Conservation (phyloP, 2,113 vertebrate species). For the Gobius niger region DNA sequence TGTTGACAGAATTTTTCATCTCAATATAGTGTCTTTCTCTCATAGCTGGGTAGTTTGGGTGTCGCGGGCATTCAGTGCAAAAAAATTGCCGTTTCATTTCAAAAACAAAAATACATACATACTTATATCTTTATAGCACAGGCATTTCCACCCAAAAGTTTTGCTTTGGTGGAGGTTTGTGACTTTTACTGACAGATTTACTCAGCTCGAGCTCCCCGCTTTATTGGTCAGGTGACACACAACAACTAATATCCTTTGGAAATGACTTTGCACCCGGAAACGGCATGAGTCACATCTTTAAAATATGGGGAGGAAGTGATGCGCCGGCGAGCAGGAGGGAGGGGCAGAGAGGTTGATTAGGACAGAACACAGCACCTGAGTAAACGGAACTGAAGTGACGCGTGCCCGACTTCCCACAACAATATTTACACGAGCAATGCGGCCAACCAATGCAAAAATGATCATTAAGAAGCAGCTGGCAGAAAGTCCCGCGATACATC, state of each 20-base stretch:
- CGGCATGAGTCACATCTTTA: slow-evolving; percentile 44
- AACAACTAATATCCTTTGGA: slow-evolving; percentile 10
- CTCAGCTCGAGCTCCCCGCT: neutral
- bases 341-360: slow-evolving; percentile 54
- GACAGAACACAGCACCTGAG: slow-evolving; percentile 64
- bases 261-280: slow-evolving; percentile 28
- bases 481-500: neutral
- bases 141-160: slow-evolving; percentile 58
- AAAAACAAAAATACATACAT: no score
- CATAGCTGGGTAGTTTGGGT: no score
- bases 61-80: no score
- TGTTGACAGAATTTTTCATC: no score
- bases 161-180: slow-evolving; percentile 53
- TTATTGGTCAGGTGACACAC: slow-evolving; percentile 9
- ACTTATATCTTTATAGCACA: slow-evolving; percentile 47
- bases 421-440: slow-evolving; percentile 29
- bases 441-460: slow-evolving; percentile 15
- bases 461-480: neutral
- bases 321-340: slow-evolving; percentile 30
- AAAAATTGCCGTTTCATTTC: no score
- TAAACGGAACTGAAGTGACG: slow-evolving; percentile 66
- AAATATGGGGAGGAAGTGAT: slow-evolving; percentile 48
- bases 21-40: no score
- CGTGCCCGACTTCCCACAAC: slow-evolving; percentile 60
- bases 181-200: slow-evolving; percentile 34